A percentile compares a stretch with the other conserved stretches of the same genome.
These are phyloP conservation scores for Antitype chi DNA, from an alignment of 2,888 invertebrate genomes.

Conservation along the genomic window DNA sequence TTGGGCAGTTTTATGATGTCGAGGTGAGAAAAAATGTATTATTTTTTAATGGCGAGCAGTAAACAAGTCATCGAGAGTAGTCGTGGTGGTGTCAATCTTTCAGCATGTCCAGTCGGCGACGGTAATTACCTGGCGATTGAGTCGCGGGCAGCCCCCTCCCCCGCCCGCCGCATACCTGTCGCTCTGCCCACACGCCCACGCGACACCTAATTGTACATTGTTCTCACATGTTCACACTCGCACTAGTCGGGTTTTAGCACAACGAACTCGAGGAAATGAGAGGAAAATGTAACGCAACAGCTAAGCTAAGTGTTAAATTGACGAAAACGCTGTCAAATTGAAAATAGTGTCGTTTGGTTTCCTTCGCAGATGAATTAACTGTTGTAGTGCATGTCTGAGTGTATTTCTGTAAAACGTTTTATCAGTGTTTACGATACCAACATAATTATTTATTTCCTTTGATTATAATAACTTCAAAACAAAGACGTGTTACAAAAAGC, in stretches of 20 bases:
- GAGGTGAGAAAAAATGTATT: slow-evolving; percentile 75
- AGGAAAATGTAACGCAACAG: slow-evolving; percentile 38
- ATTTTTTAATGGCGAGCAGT: slow-evolving; percentile 79
- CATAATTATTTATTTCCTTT: slow-evolving; percentile 44
- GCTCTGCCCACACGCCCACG: slow-evolving; percentile 74
- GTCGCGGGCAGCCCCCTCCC: slow-evolving; percentile 54
- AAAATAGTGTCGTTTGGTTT: neutral
- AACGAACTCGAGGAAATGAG: slow-evolving; percentile 70
- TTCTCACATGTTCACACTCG: slow-evolving; percentile 82
- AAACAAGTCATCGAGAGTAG: slow-evolving; percentile 82
- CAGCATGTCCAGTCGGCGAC: slow-evolving; percentile 79
- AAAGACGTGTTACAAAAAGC: slow-evolving; percentile 38
- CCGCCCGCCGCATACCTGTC: slow-evolving; percentile 70
- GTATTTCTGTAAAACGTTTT: slow-evolving; percentile 18
- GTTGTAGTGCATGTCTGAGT: neutral
- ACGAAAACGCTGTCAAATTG: slow-evolving; percentile 46
- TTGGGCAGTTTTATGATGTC: slow-evolving; percentile 75
- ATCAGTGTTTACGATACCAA: slow-evolving; percentile 29
- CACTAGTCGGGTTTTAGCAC: slow-evolving; percentile 72
- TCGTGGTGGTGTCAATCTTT: slow-evolving; percentile 83
- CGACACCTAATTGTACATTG: slow-evolving; percentile 80
- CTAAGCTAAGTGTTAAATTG: slow-evolving; percentile 64
- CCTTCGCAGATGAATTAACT: neutral
- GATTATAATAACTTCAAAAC: slow-evolving; percentile 48
- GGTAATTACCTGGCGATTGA: slow-evolving; percentile 83